phyloP scores from a whole-genome alignment of 2,888 invertebrate genomes.

The Ditylenchus weischeri region DNA sequence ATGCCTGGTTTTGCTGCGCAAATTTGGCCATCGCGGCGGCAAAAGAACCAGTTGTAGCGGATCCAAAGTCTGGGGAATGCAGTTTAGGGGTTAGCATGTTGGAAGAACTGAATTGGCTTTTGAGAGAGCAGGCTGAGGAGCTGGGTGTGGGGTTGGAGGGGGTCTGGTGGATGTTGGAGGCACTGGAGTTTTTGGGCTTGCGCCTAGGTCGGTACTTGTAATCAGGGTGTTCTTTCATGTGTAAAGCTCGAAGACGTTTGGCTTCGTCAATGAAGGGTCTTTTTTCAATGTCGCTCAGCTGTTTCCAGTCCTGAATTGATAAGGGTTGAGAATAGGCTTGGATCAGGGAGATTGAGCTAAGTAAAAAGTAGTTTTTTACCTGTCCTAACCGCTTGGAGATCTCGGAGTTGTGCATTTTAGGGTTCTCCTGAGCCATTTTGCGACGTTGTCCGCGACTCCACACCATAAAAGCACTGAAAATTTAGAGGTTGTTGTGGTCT shows the following conservation, averaged over 20 bases:
- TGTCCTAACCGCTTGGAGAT: slow-evolving; percentile 95
- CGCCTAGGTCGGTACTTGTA: slow-evolving; percentile 57
- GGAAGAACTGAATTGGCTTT: too few species aligned
- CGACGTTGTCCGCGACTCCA: slow-evolving; percentile 58
- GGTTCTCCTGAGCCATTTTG: slow-evolving; percentile 57
- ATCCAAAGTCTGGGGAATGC: too few species aligned
- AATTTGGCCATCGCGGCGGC: too few species aligned
- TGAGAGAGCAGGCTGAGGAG: too few species aligned
- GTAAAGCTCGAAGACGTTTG: slow-evolving; percentile 89
- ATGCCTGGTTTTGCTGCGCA: too few species aligned
- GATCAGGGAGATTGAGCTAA: too few species aligned
- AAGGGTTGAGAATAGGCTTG: too few species aligned
- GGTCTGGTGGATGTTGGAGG: too few species aligned
- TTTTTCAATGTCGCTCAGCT: slow-evolving; percentile 89
- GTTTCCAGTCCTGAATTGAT: slow-evolving; percentile 77
- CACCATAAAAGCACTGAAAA: slow-evolving; percentile 49
- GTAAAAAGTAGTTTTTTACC: too few species aligned
- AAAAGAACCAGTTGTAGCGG: too few species aligned
- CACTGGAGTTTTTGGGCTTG: slow-evolving; percentile 47
- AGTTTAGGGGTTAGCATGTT: too few species aligned
- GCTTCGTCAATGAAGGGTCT: slow-evolving; percentile 98
- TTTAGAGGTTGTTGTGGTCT: neutral
- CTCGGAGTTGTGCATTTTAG: slow-evolving; percentile 62
- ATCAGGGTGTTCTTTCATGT: slow-evolving; percentile 75
- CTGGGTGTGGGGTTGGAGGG: too few species aligned